Base-by-base conservation (phyloP, 2,888 invertebrate genomes). In the Stenotaenia linearis region DNA sequence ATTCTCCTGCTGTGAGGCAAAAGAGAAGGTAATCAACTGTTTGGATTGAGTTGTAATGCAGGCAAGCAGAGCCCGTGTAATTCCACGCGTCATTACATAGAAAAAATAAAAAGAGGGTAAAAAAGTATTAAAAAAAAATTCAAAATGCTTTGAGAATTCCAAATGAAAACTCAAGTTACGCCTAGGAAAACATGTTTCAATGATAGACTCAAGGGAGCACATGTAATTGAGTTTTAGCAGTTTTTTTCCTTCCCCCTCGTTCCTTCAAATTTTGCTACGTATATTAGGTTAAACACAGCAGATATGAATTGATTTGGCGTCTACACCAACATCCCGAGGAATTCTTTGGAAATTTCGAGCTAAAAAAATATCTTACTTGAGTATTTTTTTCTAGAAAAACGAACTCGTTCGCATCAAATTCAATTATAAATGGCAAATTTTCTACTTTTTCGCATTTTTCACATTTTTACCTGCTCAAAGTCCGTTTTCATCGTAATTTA, bases 21-120 rank as follows among this genome's bases (percentile, higher is more conserved):
- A 69, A 69, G 69, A 69, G 69, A 69, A 69, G 69, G 69, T 69
- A 69, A 69, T 69, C 69, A 69, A 69, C 69, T 69, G 69, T 69
- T 69, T 69, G 69, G 69, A 69, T 69, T 69, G 69, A 69, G 69
- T 69, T 69, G 69, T 69, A 69, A 69, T 69, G 25, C 69, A 69
- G 69, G 69, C 69, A 69, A 69, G 69, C 69, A 69, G 69, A 69
- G 69, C 69, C 10, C 69, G 69, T 69, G 69, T 69, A 69, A 69
- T 69, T 69, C 69, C 69, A 69, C 69, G 69, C 69, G 69, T 69
- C 69, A 69, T 69, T 69, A 69, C 69, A 69, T 69, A 25, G 69
- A 69, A 69, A 69, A 69, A 69, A 61, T 61, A 61, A 28, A 69
- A 69, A 69, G 69, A 69, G 69, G 69, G 4, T 9, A 23, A 15